Evolutionary conservation across 2,888 invertebrate species (phyloP).

Genomic region (Caenorhabditis becei): DNA sequence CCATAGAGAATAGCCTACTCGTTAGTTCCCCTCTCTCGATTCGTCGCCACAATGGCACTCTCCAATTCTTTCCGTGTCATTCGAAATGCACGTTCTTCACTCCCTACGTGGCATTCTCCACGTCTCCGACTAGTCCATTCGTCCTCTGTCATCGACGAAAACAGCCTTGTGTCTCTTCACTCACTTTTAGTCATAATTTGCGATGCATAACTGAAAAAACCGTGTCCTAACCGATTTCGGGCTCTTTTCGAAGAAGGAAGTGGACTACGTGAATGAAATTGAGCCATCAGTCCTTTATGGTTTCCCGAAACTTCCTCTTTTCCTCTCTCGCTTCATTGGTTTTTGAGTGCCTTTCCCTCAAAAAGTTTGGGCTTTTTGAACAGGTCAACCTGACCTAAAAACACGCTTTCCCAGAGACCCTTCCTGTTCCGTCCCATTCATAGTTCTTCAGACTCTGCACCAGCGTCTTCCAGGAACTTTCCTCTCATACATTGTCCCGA

Average conservation of each 20-base stretch:
- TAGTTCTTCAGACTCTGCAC: too few species aligned
- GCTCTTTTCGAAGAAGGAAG: too few species aligned
- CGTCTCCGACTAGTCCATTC: constrained; percentile 9
- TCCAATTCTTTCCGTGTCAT: not conserved
- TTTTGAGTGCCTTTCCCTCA: not conserved
- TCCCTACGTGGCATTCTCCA: constrained; percentile 2
- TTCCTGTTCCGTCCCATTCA: too few species aligned
- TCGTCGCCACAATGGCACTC: not conserved
- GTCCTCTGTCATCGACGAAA: constrained; percentile 23
- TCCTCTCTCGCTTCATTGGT: constrained; percentile 13
- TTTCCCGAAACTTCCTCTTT: not conserved
- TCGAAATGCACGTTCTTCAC: constrained; percentile 18
- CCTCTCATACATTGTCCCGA: too few species aligned
- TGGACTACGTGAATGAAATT: not conserved
- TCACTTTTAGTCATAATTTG: constrained; percentile 7
- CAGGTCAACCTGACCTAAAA: not conserved
- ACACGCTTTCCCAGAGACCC: not conserved
- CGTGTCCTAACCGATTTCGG: too few species aligned
- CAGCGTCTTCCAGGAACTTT: too few species aligned
- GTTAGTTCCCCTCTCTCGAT: too few species aligned
- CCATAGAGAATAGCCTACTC: too few species aligned
- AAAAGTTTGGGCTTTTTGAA: not conserved
- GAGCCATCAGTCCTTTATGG: constrained; percentile 6
- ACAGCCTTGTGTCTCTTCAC: constrained; percentile 2
- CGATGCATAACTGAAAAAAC: not conserved